Evolutionary conservation across 2,113 vertebrate genomes (phyloP).

Genomic region (Upupa epops): DNA sequence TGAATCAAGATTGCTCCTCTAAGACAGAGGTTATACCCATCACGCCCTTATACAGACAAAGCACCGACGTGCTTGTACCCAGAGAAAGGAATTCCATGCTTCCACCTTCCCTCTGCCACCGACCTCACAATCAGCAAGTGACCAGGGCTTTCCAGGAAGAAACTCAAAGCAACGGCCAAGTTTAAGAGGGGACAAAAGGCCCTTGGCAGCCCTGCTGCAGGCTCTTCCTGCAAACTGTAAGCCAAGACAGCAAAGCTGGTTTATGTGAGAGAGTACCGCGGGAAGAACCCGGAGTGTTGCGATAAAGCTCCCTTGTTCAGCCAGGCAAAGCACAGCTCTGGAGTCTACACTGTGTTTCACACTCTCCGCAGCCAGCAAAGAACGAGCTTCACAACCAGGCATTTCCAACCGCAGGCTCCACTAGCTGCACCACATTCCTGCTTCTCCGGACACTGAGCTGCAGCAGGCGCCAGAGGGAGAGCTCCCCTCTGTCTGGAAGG

Average conservation of each 20-base stretch:
- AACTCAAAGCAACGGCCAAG: neutral
- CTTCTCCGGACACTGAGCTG: neutral
- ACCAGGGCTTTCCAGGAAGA: neutral
- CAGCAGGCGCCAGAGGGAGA: too few relatives aligned
- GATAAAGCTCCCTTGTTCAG: neutral
- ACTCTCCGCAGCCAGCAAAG: neutral
- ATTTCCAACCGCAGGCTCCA: neutral
- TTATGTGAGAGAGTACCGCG: neutral
- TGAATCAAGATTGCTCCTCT: neutral
- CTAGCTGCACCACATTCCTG: neutral
- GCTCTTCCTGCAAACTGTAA: neutral
- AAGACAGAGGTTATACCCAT: neutral
- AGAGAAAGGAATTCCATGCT: neutral
- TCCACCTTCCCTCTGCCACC: neutral
- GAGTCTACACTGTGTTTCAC: neutral
- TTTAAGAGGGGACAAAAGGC: neutral
- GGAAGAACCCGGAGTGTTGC: neutral
- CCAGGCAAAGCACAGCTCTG: neutral
- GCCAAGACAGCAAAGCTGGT: neutral
- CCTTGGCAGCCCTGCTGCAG: neutral
- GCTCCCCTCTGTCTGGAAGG: too few relatives aligned
- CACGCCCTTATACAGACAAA: too few relatives aligned
- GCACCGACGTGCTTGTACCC: too few relatives aligned
- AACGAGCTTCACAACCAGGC: neutral
- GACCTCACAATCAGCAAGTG: neutral